Evolutionary conservation across 2,888 invertebrate species (phyloP).

Genomic region (Smittia aterrima): DNA sequence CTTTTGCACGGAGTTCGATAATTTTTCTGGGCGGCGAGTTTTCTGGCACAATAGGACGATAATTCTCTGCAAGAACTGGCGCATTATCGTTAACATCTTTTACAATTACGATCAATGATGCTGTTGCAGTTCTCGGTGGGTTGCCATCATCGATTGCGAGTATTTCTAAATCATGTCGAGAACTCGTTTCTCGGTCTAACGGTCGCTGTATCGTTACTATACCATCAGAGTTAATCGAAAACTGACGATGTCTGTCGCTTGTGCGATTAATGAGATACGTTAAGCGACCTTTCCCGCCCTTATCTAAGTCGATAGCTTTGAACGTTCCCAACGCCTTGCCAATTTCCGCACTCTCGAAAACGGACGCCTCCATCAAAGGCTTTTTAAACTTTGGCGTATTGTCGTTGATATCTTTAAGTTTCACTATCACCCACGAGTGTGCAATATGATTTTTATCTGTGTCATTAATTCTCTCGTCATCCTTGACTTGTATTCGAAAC

Average conservation of each 20-base stretch:
- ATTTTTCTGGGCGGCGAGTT: conserved; percentile 56
- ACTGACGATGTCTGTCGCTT: conserved; percentile 72
- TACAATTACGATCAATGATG: conserved; percentile 70
- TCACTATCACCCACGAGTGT: conserved; percentile 63
- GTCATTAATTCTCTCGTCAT: conserved; percentile 65
- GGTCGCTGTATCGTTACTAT: conserved; percentile 72
- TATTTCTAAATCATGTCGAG: conserved; percentile 73
- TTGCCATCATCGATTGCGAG: conserved; percentile 73
- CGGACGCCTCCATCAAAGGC: conserved; percentile 64
- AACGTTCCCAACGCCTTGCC: conserved; percentile 72
- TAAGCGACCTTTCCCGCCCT: conserved; percentile 68
- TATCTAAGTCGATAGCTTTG: conserved; percentile 75
- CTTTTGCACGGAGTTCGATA: conserved; percentile 54
- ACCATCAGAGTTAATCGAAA: conserved; percentile 72
- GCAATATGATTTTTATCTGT: conserved; percentile 78
- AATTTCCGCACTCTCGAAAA: conserved; percentile 69
- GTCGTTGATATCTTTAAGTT: conserved; percentile 60
- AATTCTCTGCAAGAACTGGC: conserved; percentile 54
- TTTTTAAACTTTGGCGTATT: conserved; percentile 59
- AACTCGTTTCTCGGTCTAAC: conserved; percentile 73
- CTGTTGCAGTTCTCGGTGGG: conserved; percentile 72
- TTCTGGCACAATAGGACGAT: conserved; percentile 56
- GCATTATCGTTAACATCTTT: conserved; percentile 62
- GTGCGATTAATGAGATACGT: conserved; percentile 69
- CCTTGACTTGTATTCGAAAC: conserved; percentile 54